Evolutionary conservation across 2,113 vertebrate genomes (phyloP), one percentile per base, ranked within the genome.

Genomic region (Triplophysa dalaica): DNA sequence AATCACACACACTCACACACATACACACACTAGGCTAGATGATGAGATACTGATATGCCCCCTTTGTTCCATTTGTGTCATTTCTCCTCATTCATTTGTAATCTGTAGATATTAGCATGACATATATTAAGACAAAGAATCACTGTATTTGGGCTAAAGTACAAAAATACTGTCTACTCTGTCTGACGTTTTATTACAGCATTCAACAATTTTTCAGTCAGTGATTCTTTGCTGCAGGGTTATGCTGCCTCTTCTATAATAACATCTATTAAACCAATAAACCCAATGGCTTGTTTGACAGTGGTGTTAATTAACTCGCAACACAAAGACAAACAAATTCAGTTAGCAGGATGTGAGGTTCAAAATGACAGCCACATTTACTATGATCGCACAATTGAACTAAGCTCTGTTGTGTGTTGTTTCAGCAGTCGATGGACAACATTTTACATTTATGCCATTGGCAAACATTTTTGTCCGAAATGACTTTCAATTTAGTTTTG

Each of bases 31-130:
- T 38, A 38, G 33, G 7, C 63, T 8, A 38, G 48, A 63, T 64
- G 26, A 58, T 16, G 54, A 69, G 67, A 78, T 58, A 65, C 16
- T 70, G 21, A 79, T 70, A 21, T 61, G 52, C 56, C 1, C 2
- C 48, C 17, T 64, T 52, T 77, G 74, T 77, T 65, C 74, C 62
- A 12, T 33, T 60, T 22, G 21, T 63, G 38, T 26, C 58, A 12
- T 75, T 63, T 75, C 58, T 75, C 2, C 58, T 62, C 38, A 48
- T 75, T 75, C 4, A 75, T 63, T 63, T 29, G 41, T 50, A 48
- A 26, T 45, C 21, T 50, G 21, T 33, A 60, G 22, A 73, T 43
- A 41, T 75, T 45, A 62, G 38, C 58, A 9, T 62, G 58, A 14
- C 41, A 63, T 8, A 45, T 16, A 6, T n/a, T 9, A 63, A 65